These are phyloP conservation scores for Prochilodus magdalenae DNA, from an alignment of 2,113 vertebrate genomes.

Conservation along the genomic window DNA sequence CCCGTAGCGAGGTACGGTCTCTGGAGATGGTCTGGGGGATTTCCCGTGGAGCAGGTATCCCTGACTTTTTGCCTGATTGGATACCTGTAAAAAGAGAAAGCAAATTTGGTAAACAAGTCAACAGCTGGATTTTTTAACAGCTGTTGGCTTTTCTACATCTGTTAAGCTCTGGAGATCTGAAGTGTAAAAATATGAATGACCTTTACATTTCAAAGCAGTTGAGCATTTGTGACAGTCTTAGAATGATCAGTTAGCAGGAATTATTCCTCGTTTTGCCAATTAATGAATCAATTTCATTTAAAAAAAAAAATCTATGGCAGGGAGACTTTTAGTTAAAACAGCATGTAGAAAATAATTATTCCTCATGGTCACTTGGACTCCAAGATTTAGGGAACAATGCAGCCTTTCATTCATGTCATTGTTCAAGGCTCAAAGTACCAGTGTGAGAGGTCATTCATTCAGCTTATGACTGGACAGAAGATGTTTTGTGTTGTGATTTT, in stretches of 20 bases:
- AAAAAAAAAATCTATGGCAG: too few species aligned
- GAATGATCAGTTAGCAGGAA: too few species aligned
- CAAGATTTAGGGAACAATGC: constrained; percentile 3
- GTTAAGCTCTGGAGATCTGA: not conserved
- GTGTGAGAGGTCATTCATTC: constrained; percentile 51
- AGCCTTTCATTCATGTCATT: constrained; percentile 30
- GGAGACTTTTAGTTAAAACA: too few species aligned
- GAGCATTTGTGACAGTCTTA: not conserved
- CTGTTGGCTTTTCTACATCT: too few species aligned
- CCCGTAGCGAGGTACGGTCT: constrained; percentile 82
- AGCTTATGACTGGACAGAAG: constrained; percentile 54
- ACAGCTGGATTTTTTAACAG: too few species aligned
- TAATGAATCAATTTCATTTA: too few species aligned
- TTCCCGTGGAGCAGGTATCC: constrained; percentile 91
- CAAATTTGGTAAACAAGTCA: not conserved
- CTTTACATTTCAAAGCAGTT: not conserved
- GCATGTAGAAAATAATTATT: too few species aligned
- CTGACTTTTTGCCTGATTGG: constrained; percentile 85
- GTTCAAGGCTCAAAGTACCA: constrained; percentile 22
- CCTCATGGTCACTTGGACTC: not conserved
- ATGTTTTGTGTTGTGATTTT: constrained; percentile 63
- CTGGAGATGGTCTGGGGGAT: constrained; percentile 78
- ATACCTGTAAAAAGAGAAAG: constrained; percentile 70
- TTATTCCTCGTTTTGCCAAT: too few species aligned
- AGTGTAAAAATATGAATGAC: not conserved